A percentile compares a stretch with the other conserved stretches of the same genome.
These are phyloP conservation scores for Penelope pileata DNA, from an alignment of 2,113 vertebrate genomes.

Conservation along the genomic window DNA sequence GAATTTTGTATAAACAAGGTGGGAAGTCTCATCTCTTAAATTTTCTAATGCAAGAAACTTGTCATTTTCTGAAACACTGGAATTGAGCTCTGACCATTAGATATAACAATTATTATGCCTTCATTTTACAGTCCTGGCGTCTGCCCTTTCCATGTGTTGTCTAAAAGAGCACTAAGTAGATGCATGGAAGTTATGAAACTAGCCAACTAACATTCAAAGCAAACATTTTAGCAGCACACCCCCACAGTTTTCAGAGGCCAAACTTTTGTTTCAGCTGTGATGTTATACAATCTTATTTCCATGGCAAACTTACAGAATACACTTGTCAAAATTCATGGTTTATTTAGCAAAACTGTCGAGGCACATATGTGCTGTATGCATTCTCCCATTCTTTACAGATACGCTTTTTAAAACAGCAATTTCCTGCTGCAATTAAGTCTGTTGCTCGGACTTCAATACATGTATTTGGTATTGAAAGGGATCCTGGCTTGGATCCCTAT, in stretches of 20 bases:
- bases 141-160: conserved; percentile 31
- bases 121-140: not conserved
- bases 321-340: conserved; percentile 66
- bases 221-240: conserved; percentile 57
- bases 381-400: conserved; percentile 41
- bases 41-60: not conserved
- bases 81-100: not conserved
- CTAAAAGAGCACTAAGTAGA: conserved; percentile 58
- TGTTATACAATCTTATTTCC: conserved; percentile 71
- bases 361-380: conserved; percentile 54
- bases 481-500: not conserved
- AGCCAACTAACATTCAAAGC: conserved; percentile 49
- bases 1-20: not conserved
- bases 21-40: not conserved
- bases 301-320: conserved; percentile 58
- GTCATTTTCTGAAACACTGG: not conserved
- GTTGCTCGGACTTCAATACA: conserved; percentile 16
- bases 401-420: conserved; percentile 14
- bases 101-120: not conserved
- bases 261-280: conserved; percentile 68
- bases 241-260: conserved; percentile 62
- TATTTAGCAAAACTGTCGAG: conserved; percentile 58
- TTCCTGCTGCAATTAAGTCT: conserved; percentile 30
- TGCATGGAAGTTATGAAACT: conserved; percentile 55
- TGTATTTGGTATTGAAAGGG: not conserved